These are phyloP conservation scores for Leucoraja ocellata DNA, from an alignment of 2,797 vertebrate genomes.

Conservation along the genomic window DNA sequence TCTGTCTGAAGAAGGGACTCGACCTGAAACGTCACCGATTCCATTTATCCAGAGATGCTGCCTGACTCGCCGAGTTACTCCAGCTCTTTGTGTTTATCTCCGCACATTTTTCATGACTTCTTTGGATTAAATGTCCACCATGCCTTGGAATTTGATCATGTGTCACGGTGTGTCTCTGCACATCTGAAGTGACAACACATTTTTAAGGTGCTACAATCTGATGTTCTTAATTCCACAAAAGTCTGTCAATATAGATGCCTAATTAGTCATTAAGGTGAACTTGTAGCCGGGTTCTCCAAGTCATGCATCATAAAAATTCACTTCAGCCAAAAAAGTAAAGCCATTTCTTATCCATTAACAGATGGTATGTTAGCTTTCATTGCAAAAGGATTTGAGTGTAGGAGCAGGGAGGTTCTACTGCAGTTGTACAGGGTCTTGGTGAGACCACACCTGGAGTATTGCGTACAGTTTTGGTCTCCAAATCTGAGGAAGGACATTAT, in stretches of 20 bases:
- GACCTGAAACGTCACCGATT: too few relatives aligned
- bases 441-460: too few relatives aligned
- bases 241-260: not conserved
- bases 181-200: not conserved
- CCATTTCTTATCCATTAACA: slow-evolving; percentile 8
- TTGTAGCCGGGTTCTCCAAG: not conserved
- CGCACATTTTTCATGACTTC: not conserved
- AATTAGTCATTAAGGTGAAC: slow-evolving; percentile 21
- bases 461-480: too few relatives aligned
- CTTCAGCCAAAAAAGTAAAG: slow-evolving; percentile 34
- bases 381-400: too few relatives aligned
- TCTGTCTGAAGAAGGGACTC: too few relatives aligned
- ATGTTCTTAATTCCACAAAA: not conserved
- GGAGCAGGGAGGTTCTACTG: too few relatives aligned
- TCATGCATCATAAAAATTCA: slow-evolving; percentile 17
- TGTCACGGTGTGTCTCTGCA: not conserved
- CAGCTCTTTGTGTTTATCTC: too few relatives aligned
- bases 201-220: slow-evolving; percentile 19
- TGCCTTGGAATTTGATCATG: not conserved
- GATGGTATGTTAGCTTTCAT: not conserved
- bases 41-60: too few relatives aligned
- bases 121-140: not conserved
- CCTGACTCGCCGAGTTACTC: too few relatives aligned
- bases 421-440: too few relatives aligned
- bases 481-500: too few relatives aligned